Conservation (phyloP, 1,140 invertebrate species). For the Mesaphorura yosii region DNA sequence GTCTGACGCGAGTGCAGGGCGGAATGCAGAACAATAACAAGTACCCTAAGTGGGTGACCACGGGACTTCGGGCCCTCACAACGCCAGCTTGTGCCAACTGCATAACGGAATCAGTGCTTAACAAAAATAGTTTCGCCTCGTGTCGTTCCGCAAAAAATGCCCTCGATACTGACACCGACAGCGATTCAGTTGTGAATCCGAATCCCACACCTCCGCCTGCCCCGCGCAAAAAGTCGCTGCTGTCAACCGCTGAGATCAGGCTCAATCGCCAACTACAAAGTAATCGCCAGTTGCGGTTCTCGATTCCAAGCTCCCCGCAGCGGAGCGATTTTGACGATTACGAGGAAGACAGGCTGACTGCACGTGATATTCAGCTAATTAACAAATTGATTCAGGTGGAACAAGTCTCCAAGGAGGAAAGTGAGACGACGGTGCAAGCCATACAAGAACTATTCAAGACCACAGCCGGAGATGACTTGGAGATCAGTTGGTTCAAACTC, state of each 20-base stretch:
- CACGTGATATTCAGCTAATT: not conserved
- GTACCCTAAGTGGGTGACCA: no score
- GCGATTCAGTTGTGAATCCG: not conserved
- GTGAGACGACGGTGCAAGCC: constrained; percentile 43
- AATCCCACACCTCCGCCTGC: not conserved
- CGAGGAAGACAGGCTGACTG: not conserved
- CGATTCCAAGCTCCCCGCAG: not conserved
- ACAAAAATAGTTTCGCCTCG: no score
- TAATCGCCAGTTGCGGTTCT: not conserved
- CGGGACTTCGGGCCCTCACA: no score
- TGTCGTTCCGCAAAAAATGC: no score
- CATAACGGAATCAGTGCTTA: no score
- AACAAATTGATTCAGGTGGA: constrained; percentile 6
- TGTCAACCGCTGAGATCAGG: not conserved
- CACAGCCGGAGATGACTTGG: constrained; percentile 77
- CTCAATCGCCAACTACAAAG: not conserved
- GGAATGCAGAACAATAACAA: no score
- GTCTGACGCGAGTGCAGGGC: no score
- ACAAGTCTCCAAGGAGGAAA: constrained; percentile 18
- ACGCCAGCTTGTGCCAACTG: no score
- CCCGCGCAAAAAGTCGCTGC: not conserved
- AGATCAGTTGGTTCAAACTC: constrained; percentile 86
- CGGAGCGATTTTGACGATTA: not conserved
- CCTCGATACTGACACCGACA: no score
- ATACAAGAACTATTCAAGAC: constrained; percentile 67